Evolutionary conservation across 2,888 invertebrate species (phyloP).

Genomic region (Acanthosepion esculentum): DNA sequence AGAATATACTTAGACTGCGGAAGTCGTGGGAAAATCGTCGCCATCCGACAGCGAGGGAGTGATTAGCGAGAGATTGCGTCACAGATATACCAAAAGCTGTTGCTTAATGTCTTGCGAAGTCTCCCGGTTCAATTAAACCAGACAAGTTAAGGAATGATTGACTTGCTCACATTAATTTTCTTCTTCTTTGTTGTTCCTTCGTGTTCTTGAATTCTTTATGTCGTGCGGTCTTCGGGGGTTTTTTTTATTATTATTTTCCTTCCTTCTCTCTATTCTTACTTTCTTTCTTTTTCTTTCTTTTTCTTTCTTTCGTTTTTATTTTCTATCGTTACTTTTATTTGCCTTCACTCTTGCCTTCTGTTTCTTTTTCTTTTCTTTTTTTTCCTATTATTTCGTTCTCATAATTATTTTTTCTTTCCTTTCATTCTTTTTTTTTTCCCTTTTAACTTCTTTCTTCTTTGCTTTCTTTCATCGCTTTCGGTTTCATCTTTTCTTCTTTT

Average conservation of each 20-base stretch:
- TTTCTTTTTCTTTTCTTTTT: background rate
- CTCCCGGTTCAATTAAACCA: background rate
- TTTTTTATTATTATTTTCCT: background rate
- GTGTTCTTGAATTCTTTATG: too few relatives aligned
- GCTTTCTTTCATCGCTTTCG: too few relatives aligned
- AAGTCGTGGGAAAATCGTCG: conserved; percentile 2
- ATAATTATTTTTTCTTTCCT: background rate
- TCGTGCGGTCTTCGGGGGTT: too few relatives aligned
- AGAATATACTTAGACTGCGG: background rate
- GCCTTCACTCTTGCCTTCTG: background rate
- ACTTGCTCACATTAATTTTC: background rate
- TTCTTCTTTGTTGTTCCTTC: too few relatives aligned
- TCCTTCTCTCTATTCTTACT: background rate
- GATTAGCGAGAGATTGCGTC: background rate
- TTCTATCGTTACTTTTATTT: background rate
- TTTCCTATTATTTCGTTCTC: background rate
- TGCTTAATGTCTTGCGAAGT: background rate
- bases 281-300: background rate
- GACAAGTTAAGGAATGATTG: background rate
- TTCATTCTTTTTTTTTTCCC: too few relatives aligned
- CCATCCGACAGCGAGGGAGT: background rate
- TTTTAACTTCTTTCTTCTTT: too few relatives aligned
- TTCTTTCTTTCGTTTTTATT: background rate
- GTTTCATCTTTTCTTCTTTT: too few relatives aligned
- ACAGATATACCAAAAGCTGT: background rate